Percentiles rank a stretch among this genome's conserved stretches.
These are phyloP conservation scores for Cliona cf. orientalis DNA, from an alignment of 37 sponge, comb jelly and placozoan species.

Conservation along the genomic window DNA sequence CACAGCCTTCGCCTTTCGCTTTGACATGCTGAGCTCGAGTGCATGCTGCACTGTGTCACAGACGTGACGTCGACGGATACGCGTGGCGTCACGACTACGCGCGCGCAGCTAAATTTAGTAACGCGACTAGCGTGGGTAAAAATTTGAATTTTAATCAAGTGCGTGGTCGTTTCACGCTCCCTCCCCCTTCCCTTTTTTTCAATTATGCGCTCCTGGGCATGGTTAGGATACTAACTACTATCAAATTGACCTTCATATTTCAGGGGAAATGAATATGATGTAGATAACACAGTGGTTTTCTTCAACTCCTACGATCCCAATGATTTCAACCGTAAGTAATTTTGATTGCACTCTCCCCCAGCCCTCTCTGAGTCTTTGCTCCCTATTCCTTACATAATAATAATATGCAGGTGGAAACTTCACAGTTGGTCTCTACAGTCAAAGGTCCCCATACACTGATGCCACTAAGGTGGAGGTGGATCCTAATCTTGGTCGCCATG, in stretches of 20 bases:
- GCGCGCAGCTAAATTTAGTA: not conserved
- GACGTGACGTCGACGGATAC: not conserved
- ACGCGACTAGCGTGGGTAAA: too few species aligned
- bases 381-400: not conserved
- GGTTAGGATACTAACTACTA: too few species aligned
- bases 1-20: not conserved
- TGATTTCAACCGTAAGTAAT: not conserved
- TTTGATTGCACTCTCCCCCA: not conserved
- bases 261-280: slow-evolving; percentile 22
- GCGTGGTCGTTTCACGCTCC: slow-evolving; percentile 4
- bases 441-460: slow-evolving; percentile 15
- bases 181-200: not conserved
- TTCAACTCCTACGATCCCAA: slow-evolving; percentile 36
- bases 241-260: too few species aligned
- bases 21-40: too few species aligned
- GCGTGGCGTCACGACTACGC: not conserved
- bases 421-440: slow-evolving; percentile 37
- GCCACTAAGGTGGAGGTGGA: slow-evolving; percentile 44
- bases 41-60: too few species aligned
- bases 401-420: slow-evolving; percentile 19
- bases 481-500: slow-evolving; percentile 42
- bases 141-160: not conserved
- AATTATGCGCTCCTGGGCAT: slow-evolving; percentile 4
- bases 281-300: not conserved
- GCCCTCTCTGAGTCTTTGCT: not conserved